phyloP scores from a whole-genome alignment of 2,797 vertebrate species.

The Sardinella longiceps region DNA sequence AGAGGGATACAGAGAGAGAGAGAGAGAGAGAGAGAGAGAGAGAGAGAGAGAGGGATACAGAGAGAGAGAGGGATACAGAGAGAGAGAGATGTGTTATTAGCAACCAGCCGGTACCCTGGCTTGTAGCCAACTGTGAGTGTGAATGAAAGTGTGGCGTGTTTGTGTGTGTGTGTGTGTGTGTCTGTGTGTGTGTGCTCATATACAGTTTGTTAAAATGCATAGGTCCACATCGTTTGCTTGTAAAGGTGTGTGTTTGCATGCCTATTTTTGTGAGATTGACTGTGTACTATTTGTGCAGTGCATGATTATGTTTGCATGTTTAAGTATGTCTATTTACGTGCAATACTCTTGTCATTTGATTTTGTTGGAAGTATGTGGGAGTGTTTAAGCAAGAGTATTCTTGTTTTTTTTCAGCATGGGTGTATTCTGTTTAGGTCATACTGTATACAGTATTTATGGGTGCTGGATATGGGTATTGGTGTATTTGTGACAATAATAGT shows the following conservation, averaged over 20 bases:
- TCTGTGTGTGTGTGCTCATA: slow-evolving; percentile 20
- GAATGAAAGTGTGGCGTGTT: neutral
- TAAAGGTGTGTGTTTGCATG: slow-evolving; percentile 15
- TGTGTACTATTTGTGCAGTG: neutral
- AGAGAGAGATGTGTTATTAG: slow-evolving; percentile 52
- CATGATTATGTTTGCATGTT: neutral
- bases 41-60: neutral
- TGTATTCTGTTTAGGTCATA: neutral
- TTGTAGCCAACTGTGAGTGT: slow-evolving; percentile 23
- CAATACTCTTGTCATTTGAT: neutral
- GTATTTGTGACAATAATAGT: no score
- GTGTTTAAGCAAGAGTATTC: neutral
- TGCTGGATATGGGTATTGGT: no score
- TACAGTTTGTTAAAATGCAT: neutral
- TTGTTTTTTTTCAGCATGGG: neutral
- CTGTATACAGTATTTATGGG: no score
- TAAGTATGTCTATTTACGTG: neutral
- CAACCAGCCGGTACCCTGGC: slow-evolving; percentile 67
- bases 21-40: neutral
- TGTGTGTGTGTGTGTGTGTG: neutral
- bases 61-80: neutral
- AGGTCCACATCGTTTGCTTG: neutral
- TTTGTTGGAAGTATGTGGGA: neutral
- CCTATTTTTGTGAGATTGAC: slow-evolving; percentile 20
- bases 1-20: neutral